A percentile compares a stretch with the other conserved stretches of the same genome.
Conservation (phyloP, 2,113 vertebrate genomes). For the Leptocoma aspasia region DNA sequence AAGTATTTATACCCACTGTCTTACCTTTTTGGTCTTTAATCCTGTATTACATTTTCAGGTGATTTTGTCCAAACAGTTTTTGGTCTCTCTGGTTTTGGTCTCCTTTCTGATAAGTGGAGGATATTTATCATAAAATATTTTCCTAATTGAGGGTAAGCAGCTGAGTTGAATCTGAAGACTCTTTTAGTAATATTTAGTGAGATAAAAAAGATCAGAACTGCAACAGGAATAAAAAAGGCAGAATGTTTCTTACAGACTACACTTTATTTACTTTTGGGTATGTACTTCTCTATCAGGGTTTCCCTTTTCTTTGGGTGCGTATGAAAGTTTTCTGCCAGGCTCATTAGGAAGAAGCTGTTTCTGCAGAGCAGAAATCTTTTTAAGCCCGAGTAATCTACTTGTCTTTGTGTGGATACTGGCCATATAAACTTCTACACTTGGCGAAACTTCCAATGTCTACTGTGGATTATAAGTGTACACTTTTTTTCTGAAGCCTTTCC, state of each 20-base stretch:
- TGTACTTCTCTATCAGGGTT: not conserved
- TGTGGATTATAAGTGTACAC: not conserved
- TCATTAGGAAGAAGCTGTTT: not conserved
- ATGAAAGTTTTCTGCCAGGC: not conserved
- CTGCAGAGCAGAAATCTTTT: not conserved
- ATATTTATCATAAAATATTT: not conserved
- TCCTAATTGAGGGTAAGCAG: not conserved
- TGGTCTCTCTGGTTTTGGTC: not conserved
- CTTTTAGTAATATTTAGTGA: not conserved
- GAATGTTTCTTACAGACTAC: not conserved
- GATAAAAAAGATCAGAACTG: not conserved
- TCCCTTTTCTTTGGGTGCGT: not conserved
- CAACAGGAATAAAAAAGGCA: not conserved
- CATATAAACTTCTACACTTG: not conserved
- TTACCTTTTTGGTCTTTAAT: not conserved
- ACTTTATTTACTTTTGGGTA: not conserved
- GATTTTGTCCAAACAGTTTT: not conserved
- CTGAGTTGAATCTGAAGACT: not conserved
- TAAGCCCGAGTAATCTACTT: rapidly evolving
- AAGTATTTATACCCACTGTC: not conserved
- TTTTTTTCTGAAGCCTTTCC: not conserved
- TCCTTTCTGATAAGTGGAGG: not conserved
- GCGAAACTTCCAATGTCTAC: not conserved
- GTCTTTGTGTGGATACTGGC: not conserved
- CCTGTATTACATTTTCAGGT: not conserved